Evolutionary conservation across 2,113 vertebrate species (phyloP), one percentile per base, ranked within the genome.

Genomic region (Aythya baeri): DNA sequence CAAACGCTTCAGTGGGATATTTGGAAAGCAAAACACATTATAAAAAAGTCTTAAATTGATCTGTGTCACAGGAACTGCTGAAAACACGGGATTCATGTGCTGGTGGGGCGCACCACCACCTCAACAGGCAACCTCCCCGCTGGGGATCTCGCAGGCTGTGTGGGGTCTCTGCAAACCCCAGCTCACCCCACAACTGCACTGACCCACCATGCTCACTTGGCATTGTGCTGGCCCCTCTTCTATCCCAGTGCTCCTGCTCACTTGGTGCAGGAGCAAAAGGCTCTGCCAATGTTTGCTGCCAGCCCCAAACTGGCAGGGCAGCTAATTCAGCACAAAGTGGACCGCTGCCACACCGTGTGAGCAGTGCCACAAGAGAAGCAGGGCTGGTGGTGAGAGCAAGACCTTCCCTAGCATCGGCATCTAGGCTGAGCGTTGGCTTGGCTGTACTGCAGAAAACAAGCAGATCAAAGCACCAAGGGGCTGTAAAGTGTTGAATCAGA

Each of bases 21-120:
- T 36, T 78, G 83, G 72, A 94, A 96, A 87, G 55, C 67, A 41
- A 85, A 89, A 63, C 6, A 38, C 90, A 38, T 88, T 81, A 88
- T 38, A 41, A 36, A 41, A 36, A 41, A 41, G 49, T 44, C 76
- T 79, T 86, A 75, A 81, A 92, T 83, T 81, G 55, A 88, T 78
- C 94, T 32, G 9, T 85, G 84, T 82, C 89, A 72, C 11, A 52
- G 62, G 63, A 87, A 57, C 83, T 54, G 70, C 66, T 89, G 74
- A 89, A 84, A 89, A 57, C 34, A 68, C 43, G 43, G 38, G 49
- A 89, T 63, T 84, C 81, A 92, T 32, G 36, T 46, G 31, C 36
- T 20, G 32, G 9, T 77, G 78, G 43, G 70, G 65, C 66, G 38
- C 43, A 84, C 1, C 1, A 54, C 57, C 61, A 36, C 77, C 88